Base-by-base conservation (phyloP, 1,140 invertebrate genomes). In the Aphelinus certus region DNA sequence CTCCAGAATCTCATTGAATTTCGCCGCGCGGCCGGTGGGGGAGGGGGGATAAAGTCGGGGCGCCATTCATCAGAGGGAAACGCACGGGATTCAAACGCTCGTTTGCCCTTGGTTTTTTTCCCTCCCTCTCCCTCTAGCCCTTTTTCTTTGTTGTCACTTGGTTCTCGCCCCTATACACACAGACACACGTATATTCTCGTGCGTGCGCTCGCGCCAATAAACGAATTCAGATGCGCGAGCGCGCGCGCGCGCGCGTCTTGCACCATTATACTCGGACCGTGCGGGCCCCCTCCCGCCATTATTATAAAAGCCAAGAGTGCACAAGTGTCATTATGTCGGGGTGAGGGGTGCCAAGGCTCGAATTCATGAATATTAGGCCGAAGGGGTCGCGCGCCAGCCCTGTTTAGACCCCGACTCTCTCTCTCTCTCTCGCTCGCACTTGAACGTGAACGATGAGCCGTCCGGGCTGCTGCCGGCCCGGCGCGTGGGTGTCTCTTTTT, bases 331-430 rank as follows among this genome's bases (percentile, higher is more conserved):
- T 71, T 71, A 71, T 56, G 48, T 42, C 57, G 46, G 42, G 61
- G 47, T 3, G 26, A 4, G 46, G 49, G 9, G 26, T 3, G 10
- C 7, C 2, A 46, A 58, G 9, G 26, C 7, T 7, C 10, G 63
- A 61, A 71, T 71, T 71, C 61, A 71, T 71, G 70, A 71, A 71
- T 71, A 71, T 70, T 70, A 53, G 68, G 7, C 47, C 2, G 0
- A 56, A 48, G 45, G 61, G 61, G 60, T 61, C 60, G 61, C 45
- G 61, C 45, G 26, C 26, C 26, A 26, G 26, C 26, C 26, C 26
- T 26, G 26, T 26, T 26, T 26, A 26, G 26, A 26, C 26, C 26
- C 5, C 5, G 42, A 10, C 6, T 46, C 5, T 43, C 46, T 55
- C 5, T 5, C 6, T 46, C 5, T 43, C 46, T 55, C 5, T 5